Conservation (phyloP, 2,797 vertebrate genomes). For the Fistularia tabacaria region DNA sequence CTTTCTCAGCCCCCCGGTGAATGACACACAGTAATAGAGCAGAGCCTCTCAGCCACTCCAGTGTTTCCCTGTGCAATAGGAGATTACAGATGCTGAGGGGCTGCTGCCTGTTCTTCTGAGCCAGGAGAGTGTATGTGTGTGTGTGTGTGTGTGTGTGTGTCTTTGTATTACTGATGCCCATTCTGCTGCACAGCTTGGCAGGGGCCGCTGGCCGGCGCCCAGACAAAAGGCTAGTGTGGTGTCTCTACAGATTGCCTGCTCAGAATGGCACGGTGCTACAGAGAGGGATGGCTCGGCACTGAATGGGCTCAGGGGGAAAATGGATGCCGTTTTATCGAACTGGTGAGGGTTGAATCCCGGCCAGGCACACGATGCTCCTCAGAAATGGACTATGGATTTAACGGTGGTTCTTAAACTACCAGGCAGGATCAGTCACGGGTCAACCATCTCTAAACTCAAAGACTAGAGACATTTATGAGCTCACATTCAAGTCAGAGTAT, state of each 20-base stretch:
- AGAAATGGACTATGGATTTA: slow-evolving; percentile 42
- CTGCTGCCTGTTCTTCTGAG: slow-evolving; percentile 62
- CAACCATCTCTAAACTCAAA: not conserved
- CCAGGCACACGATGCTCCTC: slow-evolving; percentile 31
- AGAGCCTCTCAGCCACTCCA: slow-evolving; percentile 69
- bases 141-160: slow-evolving; percentile 15
- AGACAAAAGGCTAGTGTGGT: slow-evolving; percentile 69
- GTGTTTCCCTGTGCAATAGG: slow-evolving; percentile 73
- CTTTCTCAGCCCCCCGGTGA: no score
- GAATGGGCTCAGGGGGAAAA: slow-evolving; percentile 49
- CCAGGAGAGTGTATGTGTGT: slow-evolving; percentile 30
- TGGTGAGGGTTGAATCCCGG: slow-evolving; percentile 41
- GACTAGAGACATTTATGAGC: not conserved
- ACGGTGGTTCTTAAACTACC: slow-evolving; percentile 28
- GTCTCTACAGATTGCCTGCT: slow-evolving; percentile 64
- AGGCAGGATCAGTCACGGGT: slow-evolving; percentile 26
- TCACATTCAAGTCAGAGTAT: no score
- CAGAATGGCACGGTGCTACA: slow-evolving; percentile 58
- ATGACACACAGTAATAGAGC: slow-evolving; percentile 44
- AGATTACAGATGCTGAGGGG: slow-evolving; percentile 78
- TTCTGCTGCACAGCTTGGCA: slow-evolving; percentile 61
- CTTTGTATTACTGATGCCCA: slow-evolving; percentile 53
- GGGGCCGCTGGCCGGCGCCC: slow-evolving; percentile 59
- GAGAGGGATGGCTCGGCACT: slow-evolving; percentile 43
- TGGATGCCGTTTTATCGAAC: slow-evolving; percentile 55